Conservation (phyloP, 2,888 invertebrate genomes). For the Taenaris catops region DNA sequence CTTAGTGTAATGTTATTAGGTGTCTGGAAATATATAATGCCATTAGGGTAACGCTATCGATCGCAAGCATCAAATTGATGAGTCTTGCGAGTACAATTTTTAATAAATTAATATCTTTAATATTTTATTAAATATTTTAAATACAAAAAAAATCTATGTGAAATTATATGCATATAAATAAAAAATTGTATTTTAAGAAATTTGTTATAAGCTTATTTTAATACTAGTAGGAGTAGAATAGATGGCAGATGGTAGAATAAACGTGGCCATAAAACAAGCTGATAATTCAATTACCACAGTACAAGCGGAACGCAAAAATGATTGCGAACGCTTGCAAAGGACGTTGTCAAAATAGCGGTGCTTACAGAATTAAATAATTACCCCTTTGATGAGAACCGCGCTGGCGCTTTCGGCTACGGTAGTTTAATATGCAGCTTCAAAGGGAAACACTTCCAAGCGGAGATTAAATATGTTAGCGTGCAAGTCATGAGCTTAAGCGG, state of each 20-base stretch:
- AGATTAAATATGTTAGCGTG: conserved; percentile 45
- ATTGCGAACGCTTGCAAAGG: conserved; percentile 6
- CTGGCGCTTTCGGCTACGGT: conserved; percentile 45
- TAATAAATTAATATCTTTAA: too few relatives aligned
- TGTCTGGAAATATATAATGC: conserved; percentile 12
- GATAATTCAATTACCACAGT: conserved; percentile 3
- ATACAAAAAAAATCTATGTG: too few relatives aligned
- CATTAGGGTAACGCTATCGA: conserved; percentile 1
- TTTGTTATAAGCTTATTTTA: too few relatives aligned
- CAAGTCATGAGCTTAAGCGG: conserved; percentile 3
- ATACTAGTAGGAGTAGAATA: too few relatives aligned
- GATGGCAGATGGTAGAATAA: too few relatives aligned
- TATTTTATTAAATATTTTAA: too few relatives aligned
- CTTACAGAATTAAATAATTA: conserved; percentile 41
- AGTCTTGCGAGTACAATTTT: too few relatives aligned
- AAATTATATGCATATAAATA: too few relatives aligned
- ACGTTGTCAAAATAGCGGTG: conserved; percentile 11
- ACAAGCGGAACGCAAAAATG: conserved; percentile 8
- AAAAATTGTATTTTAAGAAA: too few relatives aligned
- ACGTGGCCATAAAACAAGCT: too few relatives aligned
- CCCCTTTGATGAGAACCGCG: conserved; percentile 54
- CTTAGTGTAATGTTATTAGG: conserved; percentile 32
- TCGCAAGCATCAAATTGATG: conserved; percentile 1
- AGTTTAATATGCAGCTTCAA: conserved; percentile 62
- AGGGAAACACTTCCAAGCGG: conserved; percentile 52